These are phyloP conservation scores for Passer domesticus DNA, from an alignment of 2,113 vertebrate species.

Conservation along the genomic window DNA sequence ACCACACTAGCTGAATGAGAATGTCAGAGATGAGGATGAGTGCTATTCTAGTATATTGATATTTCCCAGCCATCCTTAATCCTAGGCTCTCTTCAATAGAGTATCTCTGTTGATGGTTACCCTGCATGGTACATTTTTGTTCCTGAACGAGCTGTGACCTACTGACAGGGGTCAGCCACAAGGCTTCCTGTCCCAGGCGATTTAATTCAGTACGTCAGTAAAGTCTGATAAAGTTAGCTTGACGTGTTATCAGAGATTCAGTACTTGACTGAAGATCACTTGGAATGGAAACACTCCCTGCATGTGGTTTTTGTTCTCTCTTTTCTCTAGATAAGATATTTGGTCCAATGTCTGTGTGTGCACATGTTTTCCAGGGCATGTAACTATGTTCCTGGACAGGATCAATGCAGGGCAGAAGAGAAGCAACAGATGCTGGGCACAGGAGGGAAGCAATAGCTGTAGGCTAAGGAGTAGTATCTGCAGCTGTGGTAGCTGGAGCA, in stretches of 20 bases:
- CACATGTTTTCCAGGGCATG: background rate
- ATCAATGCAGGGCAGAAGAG: background rate
- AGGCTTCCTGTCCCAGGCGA: background rate
- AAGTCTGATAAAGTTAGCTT: background rate
- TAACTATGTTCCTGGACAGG: background rate
- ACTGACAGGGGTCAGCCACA: background rate
- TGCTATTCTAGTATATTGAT: background rate
- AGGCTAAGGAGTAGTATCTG: background rate
- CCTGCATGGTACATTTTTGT: background rate
- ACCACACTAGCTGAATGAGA: background rate
- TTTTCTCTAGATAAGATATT: constrained; percentile 2
- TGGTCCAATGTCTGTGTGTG: background rate
- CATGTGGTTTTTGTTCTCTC: background rate
- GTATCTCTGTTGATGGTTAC: background rate
- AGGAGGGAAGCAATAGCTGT: background rate
- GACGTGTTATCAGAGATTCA: background rate
- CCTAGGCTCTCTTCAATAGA: background rate
- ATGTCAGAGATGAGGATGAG: background rate
- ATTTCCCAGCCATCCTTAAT: background rate
- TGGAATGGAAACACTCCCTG: background rate
- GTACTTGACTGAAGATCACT: background rate
- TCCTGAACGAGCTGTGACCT: background rate
- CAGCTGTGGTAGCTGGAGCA: background rate
- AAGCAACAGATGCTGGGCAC: background rate
- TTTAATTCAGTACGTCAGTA: background rate